phyloP scores from a whole-genome alignment of 2,888 invertebrate genomes.

The Zygothrica quintamaculata region DNA sequence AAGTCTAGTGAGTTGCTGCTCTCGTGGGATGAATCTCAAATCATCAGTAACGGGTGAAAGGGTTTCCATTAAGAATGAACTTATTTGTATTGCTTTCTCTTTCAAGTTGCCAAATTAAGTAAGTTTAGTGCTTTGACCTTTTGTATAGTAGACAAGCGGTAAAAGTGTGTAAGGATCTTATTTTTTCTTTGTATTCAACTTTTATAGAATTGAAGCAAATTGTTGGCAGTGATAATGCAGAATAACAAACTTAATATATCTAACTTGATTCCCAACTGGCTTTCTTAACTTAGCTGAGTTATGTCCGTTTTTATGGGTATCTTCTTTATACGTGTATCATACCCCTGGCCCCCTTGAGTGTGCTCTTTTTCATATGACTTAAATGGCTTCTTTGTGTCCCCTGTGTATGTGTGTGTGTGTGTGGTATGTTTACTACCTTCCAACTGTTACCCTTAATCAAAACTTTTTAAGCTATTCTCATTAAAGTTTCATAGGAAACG shows the following conservation, averaged over 20 bases:
- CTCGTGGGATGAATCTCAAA: no score
- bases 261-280: conserved; percentile 34
- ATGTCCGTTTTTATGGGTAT: conserved; percentile 23
- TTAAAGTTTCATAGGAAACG: conserved; percentile 56
- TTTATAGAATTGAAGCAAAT: not conserved
- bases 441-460: conserved; percentile 30
- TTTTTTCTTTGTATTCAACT: not conserved
- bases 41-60: no score
- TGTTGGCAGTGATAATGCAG: conserved; percentile 6
- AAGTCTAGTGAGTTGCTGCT: no score
- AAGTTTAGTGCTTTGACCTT: no score
- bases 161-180: not conserved
- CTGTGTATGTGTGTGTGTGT: conserved; percentile 30
- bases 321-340: conserved; percentile 7
- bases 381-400: conserved; percentile 23
- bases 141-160: no score
- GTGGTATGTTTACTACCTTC: conserved; percentile 24
- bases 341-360: no score
- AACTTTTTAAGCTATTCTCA: conserved; percentile 64
- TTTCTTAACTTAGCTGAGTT: conserved; percentile 14
- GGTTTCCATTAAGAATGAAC: no score
- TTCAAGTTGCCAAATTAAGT: no score
- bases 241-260: conserved; percentile 8
- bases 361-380: not conserved
- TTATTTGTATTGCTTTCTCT: no score